Evolutionary conservation across 2,113 vertebrate species (phyloP).

Genomic region (Callopanchax toddi): DNA sequence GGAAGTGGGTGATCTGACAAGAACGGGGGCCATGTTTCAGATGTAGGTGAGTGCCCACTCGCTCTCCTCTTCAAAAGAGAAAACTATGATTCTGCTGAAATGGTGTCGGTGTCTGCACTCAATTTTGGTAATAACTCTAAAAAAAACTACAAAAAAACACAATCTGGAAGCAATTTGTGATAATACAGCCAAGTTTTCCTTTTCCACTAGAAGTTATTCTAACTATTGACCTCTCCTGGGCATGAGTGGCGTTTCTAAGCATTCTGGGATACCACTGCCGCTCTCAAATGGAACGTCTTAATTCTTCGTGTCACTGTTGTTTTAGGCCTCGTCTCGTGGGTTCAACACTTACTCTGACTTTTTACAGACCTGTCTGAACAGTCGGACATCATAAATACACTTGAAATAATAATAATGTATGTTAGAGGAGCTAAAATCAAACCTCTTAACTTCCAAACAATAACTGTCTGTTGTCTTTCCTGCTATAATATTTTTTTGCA

Average conservation of each 20-base stretch:
- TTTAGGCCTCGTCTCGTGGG: slow-evolving; percentile 70
- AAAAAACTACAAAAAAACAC: slow-evolving; percentile 20
- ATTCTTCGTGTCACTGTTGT: slow-evolving; percentile 76
- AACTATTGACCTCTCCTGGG: slow-evolving; percentile 83
- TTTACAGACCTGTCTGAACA: slow-evolving; percentile 21
- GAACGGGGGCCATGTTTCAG: slow-evolving; percentile 50
- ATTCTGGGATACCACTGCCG: slow-evolving; percentile 72
- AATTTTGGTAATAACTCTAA: slow-evolving; percentile 80
- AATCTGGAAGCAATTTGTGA: slow-evolving; percentile 85
- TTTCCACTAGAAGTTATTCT: slow-evolving; percentile 81
- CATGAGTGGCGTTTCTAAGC: slow-evolving; percentile 80
- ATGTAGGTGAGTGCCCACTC: slow-evolving; percentile 54
- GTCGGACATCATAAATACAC: no score
- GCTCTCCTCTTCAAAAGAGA: slow-evolving; percentile 69
- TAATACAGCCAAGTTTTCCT: slow-evolving; percentile 70
- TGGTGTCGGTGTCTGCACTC: slow-evolving; percentile 77
- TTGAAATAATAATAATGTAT: no score
- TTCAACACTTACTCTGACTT: slow-evolving; percentile 51
- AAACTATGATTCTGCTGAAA: slow-evolving; percentile 73
- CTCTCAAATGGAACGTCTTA: slow-evolving; percentile 77
- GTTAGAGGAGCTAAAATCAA: not conserved
- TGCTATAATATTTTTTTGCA: not conserved
- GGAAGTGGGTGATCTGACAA: slow-evolving; percentile 56
- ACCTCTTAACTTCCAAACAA: not conserved
- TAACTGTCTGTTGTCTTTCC: not conserved